These are phyloP conservation scores for Psettodes erumei DNA, from an alignment of 2,113 vertebrate genomes.

Conservation along the genomic window DNA sequence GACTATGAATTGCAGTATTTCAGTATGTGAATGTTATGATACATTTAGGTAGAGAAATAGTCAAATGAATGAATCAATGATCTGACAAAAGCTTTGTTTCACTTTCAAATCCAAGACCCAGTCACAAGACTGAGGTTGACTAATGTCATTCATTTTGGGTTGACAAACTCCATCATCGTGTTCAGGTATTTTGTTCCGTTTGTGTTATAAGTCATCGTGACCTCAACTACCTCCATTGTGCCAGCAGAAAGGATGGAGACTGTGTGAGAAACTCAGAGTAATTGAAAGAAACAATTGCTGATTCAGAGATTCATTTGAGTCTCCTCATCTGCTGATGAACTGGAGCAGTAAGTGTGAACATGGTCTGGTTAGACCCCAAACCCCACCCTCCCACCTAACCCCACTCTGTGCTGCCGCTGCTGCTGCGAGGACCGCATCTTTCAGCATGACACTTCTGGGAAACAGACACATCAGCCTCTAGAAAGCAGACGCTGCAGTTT, in stretches of 20 bases:
- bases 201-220: slow-evolving; percentile 52
- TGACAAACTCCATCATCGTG: slow-evolving; percentile 13
- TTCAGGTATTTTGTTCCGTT: not conserved
- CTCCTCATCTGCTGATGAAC: not conserved
- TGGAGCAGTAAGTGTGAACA: slow-evolving; percentile 29
- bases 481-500: slow-evolving; percentile 35
- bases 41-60: not conserved
- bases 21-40: not conserved
- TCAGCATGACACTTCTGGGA: slow-evolving; percentile 70
- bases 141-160: not conserved
- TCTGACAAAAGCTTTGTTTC: not conserved
- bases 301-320: slow-evolving; percentile 50
- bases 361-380: slow-evolving; percentile 67
- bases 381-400: slow-evolving; percentile 43
- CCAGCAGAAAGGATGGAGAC: not conserved
- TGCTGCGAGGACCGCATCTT: slow-evolving; percentile 32
- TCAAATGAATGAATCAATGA: not conserved
- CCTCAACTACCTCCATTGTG: slow-evolving; percentile 51
- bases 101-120: not conserved
- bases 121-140: not conserved
- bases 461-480: slow-evolving; percentile 49
- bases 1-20: not conserved
- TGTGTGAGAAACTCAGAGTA: slow-evolving; percentile 16
- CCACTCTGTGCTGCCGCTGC: slow-evolving; percentile 13
- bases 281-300: slow-evolving; percentile 33